phyloP scores from a whole-genome alignment of 2,797 vertebrate species.

The Podarcis siculus region DNA sequence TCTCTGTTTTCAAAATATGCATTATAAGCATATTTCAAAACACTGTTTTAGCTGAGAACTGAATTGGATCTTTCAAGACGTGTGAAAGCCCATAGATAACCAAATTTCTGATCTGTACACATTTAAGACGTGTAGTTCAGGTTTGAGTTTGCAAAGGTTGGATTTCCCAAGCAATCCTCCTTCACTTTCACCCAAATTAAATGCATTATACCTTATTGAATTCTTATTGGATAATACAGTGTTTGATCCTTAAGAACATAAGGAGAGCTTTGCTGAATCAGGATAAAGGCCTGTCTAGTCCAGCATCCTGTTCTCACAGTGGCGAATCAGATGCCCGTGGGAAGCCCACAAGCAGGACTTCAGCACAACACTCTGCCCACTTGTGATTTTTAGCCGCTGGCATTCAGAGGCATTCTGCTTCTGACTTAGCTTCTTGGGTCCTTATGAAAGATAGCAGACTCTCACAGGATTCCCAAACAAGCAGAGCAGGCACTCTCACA shows the following conservation, averaged over 20 bases:
- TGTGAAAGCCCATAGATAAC: not conserved
- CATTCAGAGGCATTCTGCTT: no score
- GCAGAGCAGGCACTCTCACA: no score
- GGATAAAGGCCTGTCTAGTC: no score
- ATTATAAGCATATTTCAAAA: not conserved
- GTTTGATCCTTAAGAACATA: not conserved
- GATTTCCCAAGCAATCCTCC: not conserved
- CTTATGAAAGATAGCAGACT: not conserved
- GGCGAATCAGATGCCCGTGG: no score
- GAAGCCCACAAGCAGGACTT: no score
- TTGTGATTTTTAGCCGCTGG: no score
- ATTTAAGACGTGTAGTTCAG: no score
- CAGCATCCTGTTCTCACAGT: no score
- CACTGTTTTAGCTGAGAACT: not conserved
- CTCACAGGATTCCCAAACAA: not conserved
- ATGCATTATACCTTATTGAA: not conserved
- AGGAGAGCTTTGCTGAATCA: no score
- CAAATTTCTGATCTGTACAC: not conserved
- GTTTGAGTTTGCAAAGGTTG: no score
- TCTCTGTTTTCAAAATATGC: not conserved
- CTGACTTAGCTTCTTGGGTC: no score
- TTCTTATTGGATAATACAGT: not conserved
- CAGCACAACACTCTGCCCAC: no score
- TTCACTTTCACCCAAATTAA: not conserved
- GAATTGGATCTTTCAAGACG: not conserved